These are phyloP conservation scores for Mesorhabditis belari DNA, from an alignment of 2,888 invertebrate genomes.

Conservation along the genomic window DNA sequence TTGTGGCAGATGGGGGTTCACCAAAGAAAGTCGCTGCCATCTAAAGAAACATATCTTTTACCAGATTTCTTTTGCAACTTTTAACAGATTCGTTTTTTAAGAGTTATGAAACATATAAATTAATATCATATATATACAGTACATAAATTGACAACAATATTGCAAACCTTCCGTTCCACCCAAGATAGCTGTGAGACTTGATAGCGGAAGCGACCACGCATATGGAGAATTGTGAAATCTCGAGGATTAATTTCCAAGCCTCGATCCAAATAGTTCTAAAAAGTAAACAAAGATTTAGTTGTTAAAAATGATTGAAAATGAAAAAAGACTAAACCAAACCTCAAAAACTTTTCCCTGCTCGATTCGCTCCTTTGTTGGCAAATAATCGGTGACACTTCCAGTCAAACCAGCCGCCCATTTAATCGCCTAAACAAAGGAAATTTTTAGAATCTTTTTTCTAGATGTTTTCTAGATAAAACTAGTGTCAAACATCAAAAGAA, in stretches of 20 bases:
- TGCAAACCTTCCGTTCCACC: conserved; percentile 4
- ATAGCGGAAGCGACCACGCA: conserved; percentile 5
- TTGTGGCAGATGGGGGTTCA: conserved; percentile 2
- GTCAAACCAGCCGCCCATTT: conserved; percentile 29
- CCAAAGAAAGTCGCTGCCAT: not conserved
- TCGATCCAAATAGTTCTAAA: conserved; percentile 26
- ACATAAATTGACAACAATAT: too few species aligned
- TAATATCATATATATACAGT: too few species aligned
- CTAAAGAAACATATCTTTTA: not conserved
- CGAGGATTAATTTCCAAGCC: conserved; percentile 1
- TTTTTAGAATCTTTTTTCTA: not conserved
- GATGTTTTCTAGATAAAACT: not conserved
- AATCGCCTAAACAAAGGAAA: not conserved
- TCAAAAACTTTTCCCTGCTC: conserved; percentile 28
- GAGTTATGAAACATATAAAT: too few species aligned
- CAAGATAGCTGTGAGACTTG: conserved; percentile 6
- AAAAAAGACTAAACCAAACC: conserved; percentile 4
- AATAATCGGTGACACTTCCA: conserved; percentile 19
- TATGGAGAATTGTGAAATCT: conserved; percentile 6
- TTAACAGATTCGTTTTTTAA: too few species aligned
- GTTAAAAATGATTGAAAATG: not conserved
- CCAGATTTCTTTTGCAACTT: too few species aligned
- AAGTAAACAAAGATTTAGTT: not conserved
- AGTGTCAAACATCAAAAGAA: not conserved
- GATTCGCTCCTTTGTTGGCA: conserved; percentile 30